Evolutionary conservation across 2,888 invertebrate genomes (phyloP), one percentile per base, ranked within the genome.

Genomic region (Cremastobaeus sp.): DNA sequence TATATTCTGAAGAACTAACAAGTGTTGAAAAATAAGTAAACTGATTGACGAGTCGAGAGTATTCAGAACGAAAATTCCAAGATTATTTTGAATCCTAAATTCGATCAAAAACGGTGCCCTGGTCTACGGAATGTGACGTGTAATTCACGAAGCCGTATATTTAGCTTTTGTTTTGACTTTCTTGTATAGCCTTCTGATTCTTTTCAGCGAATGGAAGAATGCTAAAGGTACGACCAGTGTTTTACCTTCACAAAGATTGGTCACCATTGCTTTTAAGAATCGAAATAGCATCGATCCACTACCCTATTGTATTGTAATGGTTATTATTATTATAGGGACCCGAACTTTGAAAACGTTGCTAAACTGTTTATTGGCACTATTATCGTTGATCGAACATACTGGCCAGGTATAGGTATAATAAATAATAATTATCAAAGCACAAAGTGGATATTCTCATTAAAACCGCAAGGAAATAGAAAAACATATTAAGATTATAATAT

Each of bases 131-230:
- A 80, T 80, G 78, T 69, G 62, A 75, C 73, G 25, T 66, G 60
- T 72, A 65, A 80, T 78, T 81, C 80, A 78, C 82, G 81, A 78
- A 76, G 78, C 76, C 78, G 79, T 82, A 78, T 79, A 80, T 81
- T 79, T 79, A 79, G 79, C 80, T 80, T 82, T 82, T 81, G 78
- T 82, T 82, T 82, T 80, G 80, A 81, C 81, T 81, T 75, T 71
- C 75, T 71, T 64, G 59, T 48, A n/a, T n/a, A 68, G 68, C 70
- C 60, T 60, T 52, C 48, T 20, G 74, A 57, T 52, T 52, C 71
- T 52, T 57, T 74, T 71, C 62, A 43, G 59, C 65, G 43, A 70
- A 48, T 66, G 57, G 30, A 52, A 35, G 68, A 17, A 48, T 18
- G 55, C 47, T 28, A 50, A 32, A 39, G 47, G 39, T 48, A 41